These are phyloP conservation scores for Dendrolimus kikuchii DNA, from an alignment of 1,140 invertebrate species.

Conservation along the genomic window DNA sequence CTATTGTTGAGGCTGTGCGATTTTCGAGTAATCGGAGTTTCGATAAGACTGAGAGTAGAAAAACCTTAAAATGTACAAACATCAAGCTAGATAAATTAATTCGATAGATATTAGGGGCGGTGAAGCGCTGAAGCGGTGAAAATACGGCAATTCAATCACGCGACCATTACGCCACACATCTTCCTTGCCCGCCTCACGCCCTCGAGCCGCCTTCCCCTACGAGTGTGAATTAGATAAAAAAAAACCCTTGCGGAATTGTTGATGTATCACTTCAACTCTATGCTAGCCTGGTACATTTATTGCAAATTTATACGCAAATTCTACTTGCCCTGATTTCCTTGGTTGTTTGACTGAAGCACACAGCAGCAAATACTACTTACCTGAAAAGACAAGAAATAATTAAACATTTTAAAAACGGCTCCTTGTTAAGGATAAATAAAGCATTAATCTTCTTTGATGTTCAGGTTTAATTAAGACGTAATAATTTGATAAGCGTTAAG, in stretches of 20 bases:
- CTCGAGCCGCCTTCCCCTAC: constrained; percentile 11
- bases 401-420: no score
- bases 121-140: constrained; percentile 35
- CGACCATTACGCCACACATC: constrained; percentile 45
- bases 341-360: neutral
- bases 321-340: neutral
- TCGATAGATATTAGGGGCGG: constrained; percentile 43
- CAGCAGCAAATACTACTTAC: constrained; percentile 22
- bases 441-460: no score
- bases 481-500: no score
- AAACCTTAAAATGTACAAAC: no score
- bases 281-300: constrained; percentile 47
- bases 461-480: no score
- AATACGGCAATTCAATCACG: constrained; percentile 57
- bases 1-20: no score
- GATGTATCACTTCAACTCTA: constrained; percentile 29
- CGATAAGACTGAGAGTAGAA: no score
- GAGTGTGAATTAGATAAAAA: constrained; percentile 7
- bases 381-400: constrained; percentile 27
- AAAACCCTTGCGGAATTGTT: constrained; percentile 36
- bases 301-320: constrained; percentile 25
- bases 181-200: constrained; percentile 17
- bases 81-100: constrained; percentile 32
- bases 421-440: no score
- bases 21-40: no score